Evolutionary conservation across 2,888 invertebrate species (phyloP), one percentile per base, ranked within the genome.

Genomic region (Embidobia sp.): DNA sequence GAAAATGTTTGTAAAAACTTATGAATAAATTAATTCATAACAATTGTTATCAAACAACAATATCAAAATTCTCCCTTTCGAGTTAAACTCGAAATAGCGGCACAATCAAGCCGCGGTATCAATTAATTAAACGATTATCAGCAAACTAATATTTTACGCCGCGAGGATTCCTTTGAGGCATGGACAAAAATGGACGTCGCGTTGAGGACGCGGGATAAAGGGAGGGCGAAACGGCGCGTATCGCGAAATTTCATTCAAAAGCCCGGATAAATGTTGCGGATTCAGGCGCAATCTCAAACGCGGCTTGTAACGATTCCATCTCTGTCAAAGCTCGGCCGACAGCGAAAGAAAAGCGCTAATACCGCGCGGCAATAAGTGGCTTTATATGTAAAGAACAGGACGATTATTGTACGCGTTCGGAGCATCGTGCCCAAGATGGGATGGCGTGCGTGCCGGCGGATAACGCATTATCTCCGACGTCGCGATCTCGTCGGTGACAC

Each of bases 391-490:
- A 75, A 59, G 48, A 48, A 42, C 61, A 19, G 31, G 49, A 44
- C 48, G 64, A 63, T 79, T 77, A 48, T 46, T 77, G 69, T 72
- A 49, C 42, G 19, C 29, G 40, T 66, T 66, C 44, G 40, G 57
- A 51, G 27, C 51, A 33, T 74, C 51, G 42, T 42, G 16, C 31
- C 61, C 13, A 64, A 29, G 37, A 64, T 73, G 51, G 61, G 48
- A 27, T 59, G 44, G 29, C 40, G 51, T 31, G 63, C 72, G 44
- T 63, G 44, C 37, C 55, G 35, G 19, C 27, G 63, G 76, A 76
- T 76, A 76, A 76, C 70, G 70, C 59, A 57, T 70, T 76, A 70
- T 76, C 64, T 64, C 42, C 40, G 35, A 35, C 70, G 49, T 64
- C 64, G 70, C 64, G 49, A 70, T 70, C 70, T 64, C 51, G 40